Percentiles rank a stretch among this genome's conserved stretches.
Conservation (phyloP, 2,113 vertebrate species). For the Callaeas wilsoni region DNA sequence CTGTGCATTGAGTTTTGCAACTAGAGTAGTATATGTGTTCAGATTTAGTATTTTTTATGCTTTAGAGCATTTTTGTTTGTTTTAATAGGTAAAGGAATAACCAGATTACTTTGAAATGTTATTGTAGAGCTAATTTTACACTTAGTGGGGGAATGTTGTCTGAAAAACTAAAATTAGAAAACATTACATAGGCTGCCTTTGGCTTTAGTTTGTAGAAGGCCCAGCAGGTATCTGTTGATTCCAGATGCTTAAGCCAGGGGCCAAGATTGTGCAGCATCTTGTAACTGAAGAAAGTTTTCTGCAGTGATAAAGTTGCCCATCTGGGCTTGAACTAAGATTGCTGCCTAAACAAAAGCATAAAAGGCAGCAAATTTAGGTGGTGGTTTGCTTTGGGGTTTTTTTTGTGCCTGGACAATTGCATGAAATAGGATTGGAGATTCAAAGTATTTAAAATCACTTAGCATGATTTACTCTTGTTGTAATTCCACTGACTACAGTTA, state of each 20-base stretch:
- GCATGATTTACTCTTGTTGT: background rate
- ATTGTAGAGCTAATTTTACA: slow-evolving; percentile 48
- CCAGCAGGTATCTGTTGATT: background rate
- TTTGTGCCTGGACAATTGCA: background rate
- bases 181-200: slow-evolving; percentile 31
- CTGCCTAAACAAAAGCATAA: background rate
- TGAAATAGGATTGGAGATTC: background rate
- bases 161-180: slow-evolving; percentile 51
- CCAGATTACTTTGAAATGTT: slow-evolving; percentile 45
- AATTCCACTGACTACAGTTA: background rate
- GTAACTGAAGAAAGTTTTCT: background rate
- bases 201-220: background rate
- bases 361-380: background rate
- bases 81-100: slow-evolving; percentile 47
- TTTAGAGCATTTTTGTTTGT: slow-evolving; percentile 38
- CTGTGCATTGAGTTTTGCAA: slow-evolving; percentile 43
- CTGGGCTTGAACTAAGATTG: background rate
- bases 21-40: slow-evolving; percentile 49
- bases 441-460: slow-evolving; percentile 3
- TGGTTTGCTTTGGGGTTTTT: background rate
- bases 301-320: background rate
- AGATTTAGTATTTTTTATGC: slow-evolving; percentile 39
- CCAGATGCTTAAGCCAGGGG: background rate
- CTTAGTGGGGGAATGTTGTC: background rate
- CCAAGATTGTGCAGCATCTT: background rate